Percentiles rank a stretch among this genome's conserved stretches.
Conservation (phyloP, 2,888 invertebrate species). For the Lasioglossum villosulum region DNA sequence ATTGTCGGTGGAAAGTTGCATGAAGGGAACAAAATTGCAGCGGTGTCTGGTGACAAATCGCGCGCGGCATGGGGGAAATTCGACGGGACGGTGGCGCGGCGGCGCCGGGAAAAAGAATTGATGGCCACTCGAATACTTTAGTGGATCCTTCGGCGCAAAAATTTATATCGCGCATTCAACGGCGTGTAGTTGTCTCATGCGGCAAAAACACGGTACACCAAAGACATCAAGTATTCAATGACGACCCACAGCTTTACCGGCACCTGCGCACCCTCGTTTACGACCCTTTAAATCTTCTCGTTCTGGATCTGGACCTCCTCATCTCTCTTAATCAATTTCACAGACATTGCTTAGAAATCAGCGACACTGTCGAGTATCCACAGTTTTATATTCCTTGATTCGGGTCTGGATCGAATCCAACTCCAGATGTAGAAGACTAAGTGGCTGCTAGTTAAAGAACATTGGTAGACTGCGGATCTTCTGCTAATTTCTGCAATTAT, state of each 20-base stretch:
- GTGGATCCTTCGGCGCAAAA: slow-evolving; percentile 22
- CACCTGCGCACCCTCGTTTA: slow-evolving; percentile 21
- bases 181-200: slow-evolving; percentile 24
- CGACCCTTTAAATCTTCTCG: slow-evolving; percentile 13
- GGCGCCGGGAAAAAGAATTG: slow-evolving; percentile 9
- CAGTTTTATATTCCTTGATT: not conserved
- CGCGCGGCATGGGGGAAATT: slow-evolving; percentile 13
- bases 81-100: not conserved
- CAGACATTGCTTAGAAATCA: no score
- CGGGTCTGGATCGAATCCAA: not conserved
- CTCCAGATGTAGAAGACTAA: not conserved
- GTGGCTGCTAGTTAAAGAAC: not conserved
- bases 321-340: not conserved
- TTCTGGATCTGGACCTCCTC: not conserved
- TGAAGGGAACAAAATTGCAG: not conserved
- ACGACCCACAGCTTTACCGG: slow-evolving; percentile 1
- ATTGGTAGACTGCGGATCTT: not conserved
- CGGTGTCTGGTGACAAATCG: slow-evolving; percentile 23
- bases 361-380: not conserved
- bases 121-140: slow-evolving; percentile 21
- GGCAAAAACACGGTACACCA: slow-evolving; percentile 12
- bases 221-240: slow-evolving; percentile 32
- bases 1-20: not conserved
- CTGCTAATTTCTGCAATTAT: not conserved
- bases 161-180: slow-evolving; percentile 24